Conservation (phyloP, 2,113 vertebrate genomes). For the Trematomus loennbergii region DNA sequence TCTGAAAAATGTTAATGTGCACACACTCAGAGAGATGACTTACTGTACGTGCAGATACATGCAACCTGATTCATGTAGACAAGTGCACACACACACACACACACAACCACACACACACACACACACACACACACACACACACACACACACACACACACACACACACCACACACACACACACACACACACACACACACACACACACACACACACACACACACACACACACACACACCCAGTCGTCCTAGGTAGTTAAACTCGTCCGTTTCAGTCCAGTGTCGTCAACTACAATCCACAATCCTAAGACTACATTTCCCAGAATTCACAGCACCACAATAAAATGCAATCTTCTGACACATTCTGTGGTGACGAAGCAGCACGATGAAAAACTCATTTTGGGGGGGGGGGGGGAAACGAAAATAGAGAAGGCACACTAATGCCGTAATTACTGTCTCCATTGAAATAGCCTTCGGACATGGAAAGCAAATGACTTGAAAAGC, state of each 20-base stretch:
- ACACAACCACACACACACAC: no score
- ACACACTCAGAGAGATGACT: no score
- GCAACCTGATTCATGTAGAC: conserved; percentile 56
- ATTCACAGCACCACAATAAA: conserved; percentile 52
- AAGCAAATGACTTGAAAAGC: conserved; percentile 61
- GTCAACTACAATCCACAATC: conserved; percentile 37
- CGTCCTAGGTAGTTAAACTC: conserved; percentile 23
- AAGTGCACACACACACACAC: no score
- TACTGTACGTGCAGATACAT: conserved; percentile 62
- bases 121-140: no score
- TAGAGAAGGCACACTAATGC: conserved; percentile 67
- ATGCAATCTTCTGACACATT: conserved; percentile 34
- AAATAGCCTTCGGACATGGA: conserved; percentile 53
- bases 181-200: conserved; percentile 33
- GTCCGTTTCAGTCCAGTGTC: conserved; percentile 48
- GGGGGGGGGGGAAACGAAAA: not conserved
- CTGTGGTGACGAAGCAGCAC: conserved; percentile 33
- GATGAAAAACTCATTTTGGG: conserved; percentile 29
- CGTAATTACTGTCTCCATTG: conserved; percentile 68
- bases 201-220: conserved; percentile 21
- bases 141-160: not conserved
- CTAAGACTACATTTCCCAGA: conserved; percentile 57
- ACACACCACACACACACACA: conserved; percentile 24
- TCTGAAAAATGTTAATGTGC: conserved; percentile 9
- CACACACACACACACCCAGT: conserved; percentile 18